phyloP scores from a whole-genome alignment of 2,113 vertebrate species.

The Phrynosoma platyrhinos region DNA sequence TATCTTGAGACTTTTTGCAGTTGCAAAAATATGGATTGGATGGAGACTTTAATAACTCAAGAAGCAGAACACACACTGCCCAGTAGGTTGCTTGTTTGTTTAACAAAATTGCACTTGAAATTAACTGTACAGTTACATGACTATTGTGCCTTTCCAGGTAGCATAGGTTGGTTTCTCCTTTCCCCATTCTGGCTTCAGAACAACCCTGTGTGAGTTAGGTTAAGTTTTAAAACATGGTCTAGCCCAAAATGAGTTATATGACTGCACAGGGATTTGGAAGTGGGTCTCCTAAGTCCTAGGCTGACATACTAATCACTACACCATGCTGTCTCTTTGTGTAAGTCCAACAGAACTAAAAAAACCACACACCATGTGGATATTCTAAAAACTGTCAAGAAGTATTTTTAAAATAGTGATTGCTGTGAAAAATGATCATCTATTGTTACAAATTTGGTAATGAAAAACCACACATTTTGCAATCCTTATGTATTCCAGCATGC shows the following conservation, averaged over 20 bases:
- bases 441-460: conserved; percentile 14
- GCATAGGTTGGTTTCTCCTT: not conserved
- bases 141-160: too few species aligned
- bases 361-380: conserved; percentile 33
- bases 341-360: not conserved
- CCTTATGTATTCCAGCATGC: conserved; percentile 14
- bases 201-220: not conserved
- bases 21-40: not conserved
- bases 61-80: not conserved
- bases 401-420: conserved; percentile 21
- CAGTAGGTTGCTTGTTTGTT: not conserved
- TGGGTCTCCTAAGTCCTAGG: not conserved
- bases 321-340: not conserved
- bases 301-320: not conserved
- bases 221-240: not conserved
- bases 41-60: not conserved
- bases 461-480: conserved; percentile 4
- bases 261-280: not conserved
- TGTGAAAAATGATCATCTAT: conserved; percentile 19
- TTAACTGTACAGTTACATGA: not conserved
- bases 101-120: not conserved
- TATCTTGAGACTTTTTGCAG: not conserved
- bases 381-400: conserved; percentile 47
- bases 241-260: not conserved
- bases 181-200: not conserved